Conservation (phyloP, 35 echinoderm and acorn worm species). For the Heliocidaris tuberculata region DNA sequence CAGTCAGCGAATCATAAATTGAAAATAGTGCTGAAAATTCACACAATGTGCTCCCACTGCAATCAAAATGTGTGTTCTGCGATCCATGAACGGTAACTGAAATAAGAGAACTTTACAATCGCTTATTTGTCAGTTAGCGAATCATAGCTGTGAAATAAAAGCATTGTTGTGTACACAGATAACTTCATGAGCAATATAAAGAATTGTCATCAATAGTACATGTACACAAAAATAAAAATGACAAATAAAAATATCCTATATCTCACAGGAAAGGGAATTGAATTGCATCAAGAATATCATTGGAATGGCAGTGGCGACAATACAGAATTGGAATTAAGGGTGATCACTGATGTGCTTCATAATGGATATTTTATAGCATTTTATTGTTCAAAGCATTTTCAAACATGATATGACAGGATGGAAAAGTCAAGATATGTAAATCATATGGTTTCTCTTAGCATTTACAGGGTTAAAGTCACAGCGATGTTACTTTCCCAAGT, state of each 20-base stretch:
- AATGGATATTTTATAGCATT: too few relatives aligned
- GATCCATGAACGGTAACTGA: not conserved
- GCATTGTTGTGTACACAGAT: not conserved
- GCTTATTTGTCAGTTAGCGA: not conserved
- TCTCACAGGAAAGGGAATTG: not conserved
- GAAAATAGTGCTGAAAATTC: not conserved
- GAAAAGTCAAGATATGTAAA: not conserved
- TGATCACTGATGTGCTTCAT: too few relatives aligned
- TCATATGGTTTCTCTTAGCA: not conserved
- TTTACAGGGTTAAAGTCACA: not conserved
- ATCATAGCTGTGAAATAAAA: not conserved
- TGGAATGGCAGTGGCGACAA: too few relatives aligned
- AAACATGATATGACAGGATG: not conserved
- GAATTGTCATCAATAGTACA: not conserved
- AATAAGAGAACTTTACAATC: not conserved
- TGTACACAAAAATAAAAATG: not conserved
- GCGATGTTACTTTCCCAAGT: not conserved
- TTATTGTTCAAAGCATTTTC: not conserved
- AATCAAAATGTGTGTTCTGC: not conserved
- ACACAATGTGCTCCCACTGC: not conserved
- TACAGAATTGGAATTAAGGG: too few relatives aligned
- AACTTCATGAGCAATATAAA: not conserved
- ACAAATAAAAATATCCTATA: not conserved
- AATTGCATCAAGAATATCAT: not conserved
- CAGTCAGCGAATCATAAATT: not conserved